Evolutionary conservation across 1,140 invertebrate genomes (phyloP).

Genomic region (Lutraria rhynchaena): DNA sequence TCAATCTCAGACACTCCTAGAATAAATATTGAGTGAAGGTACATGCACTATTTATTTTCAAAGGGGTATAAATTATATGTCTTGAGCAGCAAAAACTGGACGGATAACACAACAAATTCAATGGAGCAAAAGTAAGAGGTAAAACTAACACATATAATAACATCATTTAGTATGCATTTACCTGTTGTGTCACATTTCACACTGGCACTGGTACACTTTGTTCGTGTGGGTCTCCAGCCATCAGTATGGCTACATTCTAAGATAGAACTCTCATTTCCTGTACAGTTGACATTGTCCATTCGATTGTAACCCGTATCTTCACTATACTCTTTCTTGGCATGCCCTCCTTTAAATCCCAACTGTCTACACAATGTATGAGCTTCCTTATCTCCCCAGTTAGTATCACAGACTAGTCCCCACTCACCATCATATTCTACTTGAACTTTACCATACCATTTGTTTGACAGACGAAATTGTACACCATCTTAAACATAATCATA

Average conservation of each 20-base stretch:
- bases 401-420: constrained; percentile 67
- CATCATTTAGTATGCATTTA: constrained; percentile 6
- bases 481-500: constrained; percentile 16
- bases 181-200: constrained; percentile 35
- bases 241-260: constrained; percentile 31
- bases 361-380: constrained; percentile 68
- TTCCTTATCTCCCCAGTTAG: constrained; percentile 56
- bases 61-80: too few species aligned
- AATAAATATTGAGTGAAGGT: too few species aligned
- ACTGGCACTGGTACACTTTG: not conserved
- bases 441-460: constrained; percentile 83
- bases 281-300: constrained; percentile 49
- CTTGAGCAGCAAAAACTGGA: too few species aligned
- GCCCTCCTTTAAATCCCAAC: constrained; percentile 64
- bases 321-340: not conserved
- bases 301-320: not conserved
- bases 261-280: constrained; percentile 39
- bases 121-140: too few species aligned
- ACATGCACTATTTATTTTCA: too few species aligned
- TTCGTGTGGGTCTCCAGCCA: not conserved
- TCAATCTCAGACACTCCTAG: too few species aligned
- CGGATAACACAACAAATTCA: too few species aligned
- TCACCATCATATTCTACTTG: constrained; percentile 63
- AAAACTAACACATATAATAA: not conserved
- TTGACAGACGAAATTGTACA: constrained; percentile 30